Conservation (phyloP, 2,888 invertebrate genomes). For the Luperina nickerlii region DNA sequence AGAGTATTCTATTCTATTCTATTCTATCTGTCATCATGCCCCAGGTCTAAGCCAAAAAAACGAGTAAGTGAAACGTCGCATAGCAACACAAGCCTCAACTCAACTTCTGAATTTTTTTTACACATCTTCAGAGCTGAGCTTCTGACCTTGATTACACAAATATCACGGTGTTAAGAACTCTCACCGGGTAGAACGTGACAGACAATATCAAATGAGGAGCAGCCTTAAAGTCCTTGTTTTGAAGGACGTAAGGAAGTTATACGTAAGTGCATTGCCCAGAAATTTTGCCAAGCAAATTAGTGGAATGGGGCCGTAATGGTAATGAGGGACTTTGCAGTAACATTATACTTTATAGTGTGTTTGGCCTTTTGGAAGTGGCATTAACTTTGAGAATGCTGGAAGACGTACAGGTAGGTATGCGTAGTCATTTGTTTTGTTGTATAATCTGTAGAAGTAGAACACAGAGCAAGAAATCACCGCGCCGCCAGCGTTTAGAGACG, state of each 20-base stretch:
- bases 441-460: neutral
- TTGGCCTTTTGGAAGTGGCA: conserved; percentile 23
- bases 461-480: neutral
- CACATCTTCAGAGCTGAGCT: neutral
- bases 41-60: neutral
- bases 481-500: neutral
- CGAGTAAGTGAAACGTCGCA: neutral
- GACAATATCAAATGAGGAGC: conserved; percentile 32
- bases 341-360: conserved; percentile 46
- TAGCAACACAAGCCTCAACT: neutral
- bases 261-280: conserved; percentile 51
- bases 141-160: conserved; percentile 59
- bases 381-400: conserved; percentile 32
- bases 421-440: conserved; percentile 3
- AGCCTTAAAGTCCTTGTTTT: conserved; percentile 27
- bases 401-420: neutral
- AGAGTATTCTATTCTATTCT: no score
- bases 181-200: conserved; percentile 40
- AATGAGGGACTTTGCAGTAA: conserved; percentile 43
- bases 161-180: conserved; percentile 53
- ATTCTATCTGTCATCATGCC: neutral
- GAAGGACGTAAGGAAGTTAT: conserved; percentile 19
- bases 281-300: conserved; percentile 49
- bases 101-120: conserved; percentile 20
- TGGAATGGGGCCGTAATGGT: conserved; percentile 40